phyloP scores from a whole-genome alignment of 2,888 invertebrate genomes.

The Prenolepis imparis region DNA sequence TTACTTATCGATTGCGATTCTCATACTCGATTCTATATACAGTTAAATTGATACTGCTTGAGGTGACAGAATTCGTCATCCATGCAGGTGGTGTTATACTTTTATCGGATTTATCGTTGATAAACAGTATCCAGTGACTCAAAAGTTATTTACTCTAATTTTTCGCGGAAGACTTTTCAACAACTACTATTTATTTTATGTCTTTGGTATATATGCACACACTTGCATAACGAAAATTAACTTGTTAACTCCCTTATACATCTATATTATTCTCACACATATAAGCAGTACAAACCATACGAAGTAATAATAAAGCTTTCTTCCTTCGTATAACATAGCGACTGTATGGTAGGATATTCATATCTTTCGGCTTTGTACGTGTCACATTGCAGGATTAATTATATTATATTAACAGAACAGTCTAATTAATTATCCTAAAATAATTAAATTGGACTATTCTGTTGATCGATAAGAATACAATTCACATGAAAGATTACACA shows the following conservation, averaged over 20 bases:
- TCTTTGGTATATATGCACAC: not conserved
- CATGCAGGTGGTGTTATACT: not conserved
- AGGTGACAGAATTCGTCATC: not conserved
- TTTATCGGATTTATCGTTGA: not conserved
- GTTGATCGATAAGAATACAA: not conserved
- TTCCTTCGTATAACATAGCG: not conserved
- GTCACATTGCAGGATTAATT: not conserved
- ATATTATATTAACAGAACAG: not conserved
- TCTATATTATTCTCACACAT: not conserved
- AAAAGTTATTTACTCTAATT: not conserved
- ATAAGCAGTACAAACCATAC: not conserved
- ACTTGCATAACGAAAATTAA: not conserved
- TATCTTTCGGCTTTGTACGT: not conserved
- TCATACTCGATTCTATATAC: not conserved
- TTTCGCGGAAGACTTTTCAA: not conserved
- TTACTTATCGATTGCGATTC: not conserved
- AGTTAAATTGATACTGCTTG: slow-evolving; percentile 15
- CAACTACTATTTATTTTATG: not conserved
- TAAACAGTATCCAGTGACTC: not conserved
- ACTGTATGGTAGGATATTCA: not conserved
- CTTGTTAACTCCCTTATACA: not conserved
- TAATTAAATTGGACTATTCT: not conserved
- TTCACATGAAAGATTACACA: not conserved
- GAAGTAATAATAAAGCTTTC: not conserved
- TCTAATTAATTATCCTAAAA: not conserved